Percentiles rank a stretch among this genome's conserved stretches.
phyloP scores from a whole-genome alignment of 2,888 invertebrate genomes.

The Eupithecia inturbata region DNA sequence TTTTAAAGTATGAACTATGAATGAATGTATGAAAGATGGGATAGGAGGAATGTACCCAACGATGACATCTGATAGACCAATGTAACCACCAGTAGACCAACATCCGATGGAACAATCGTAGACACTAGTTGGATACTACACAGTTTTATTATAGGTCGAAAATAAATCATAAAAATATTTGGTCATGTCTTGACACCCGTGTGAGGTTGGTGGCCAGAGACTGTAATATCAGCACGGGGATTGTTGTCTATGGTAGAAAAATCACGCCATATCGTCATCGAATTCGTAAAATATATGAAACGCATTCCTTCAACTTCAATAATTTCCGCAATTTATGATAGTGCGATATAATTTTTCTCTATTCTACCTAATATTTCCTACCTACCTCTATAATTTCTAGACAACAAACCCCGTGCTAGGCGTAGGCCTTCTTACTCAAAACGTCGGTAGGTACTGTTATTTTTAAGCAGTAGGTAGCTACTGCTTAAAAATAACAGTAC shows the following conservation, averaged over 20 bases:
- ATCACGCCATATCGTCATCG: too few relatives aligned
- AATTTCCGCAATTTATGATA: too few relatives aligned
- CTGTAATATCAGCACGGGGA: too few relatives aligned
- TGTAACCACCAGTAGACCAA: too few relatives aligned
- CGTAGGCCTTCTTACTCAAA: background rate
- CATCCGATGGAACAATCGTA: too few relatives aligned
- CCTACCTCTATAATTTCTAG: too few relatives aligned
- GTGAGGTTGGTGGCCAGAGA: background rate
- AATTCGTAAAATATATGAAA: too few relatives aligned
- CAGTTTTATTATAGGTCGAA: background rate
- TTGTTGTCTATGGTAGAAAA: too few relatives aligned
- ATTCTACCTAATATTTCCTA: too few relatives aligned
- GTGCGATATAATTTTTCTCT: too few relatives aligned
- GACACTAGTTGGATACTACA: background rate
- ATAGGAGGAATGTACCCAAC: background rate
- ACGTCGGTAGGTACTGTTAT: background rate
- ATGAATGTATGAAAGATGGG: background rate
- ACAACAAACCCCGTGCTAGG: too few relatives aligned
- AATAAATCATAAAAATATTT: background rate
- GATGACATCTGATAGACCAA: background rate
- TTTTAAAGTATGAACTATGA: background rate
- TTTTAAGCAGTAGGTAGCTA: background rate
- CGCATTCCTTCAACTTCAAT: too few relatives aligned
- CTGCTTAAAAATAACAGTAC: background rate
- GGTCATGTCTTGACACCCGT: background rate